Conservation (phyloP, 92 coral and sea anemone genomes). For the Porites evermanni region DNA sequence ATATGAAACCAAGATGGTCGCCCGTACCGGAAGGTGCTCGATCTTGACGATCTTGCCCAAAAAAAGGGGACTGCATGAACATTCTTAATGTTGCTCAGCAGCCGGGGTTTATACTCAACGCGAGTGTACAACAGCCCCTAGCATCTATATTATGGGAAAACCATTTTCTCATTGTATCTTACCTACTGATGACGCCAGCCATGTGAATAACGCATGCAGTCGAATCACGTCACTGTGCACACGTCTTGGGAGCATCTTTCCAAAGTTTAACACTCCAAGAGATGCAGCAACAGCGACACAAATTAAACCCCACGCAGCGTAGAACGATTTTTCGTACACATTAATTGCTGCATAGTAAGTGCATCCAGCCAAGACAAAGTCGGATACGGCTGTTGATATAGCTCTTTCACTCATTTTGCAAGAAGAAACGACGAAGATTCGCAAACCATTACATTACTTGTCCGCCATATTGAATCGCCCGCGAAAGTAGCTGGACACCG, state of each 20-base stretch:
- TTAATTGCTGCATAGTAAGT: constrained; percentile 72
- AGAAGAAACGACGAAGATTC: neutral
- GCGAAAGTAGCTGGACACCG: neutral
- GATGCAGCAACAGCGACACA: constrained; percentile 85
- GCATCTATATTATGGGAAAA: too few species aligned
- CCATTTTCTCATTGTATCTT: constrained; percentile 6
- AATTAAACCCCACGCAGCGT: constrained; percentile 72
- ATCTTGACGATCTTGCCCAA: too few species aligned
- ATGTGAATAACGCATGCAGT: constrained; percentile 70
- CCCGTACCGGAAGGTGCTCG: too few species aligned
- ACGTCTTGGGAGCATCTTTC: constrained; percentile 65
- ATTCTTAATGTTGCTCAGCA: too few species aligned
- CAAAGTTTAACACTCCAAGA: constrained; percentile 82
- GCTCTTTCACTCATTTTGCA: constrained; percentile 33
- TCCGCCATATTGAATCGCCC: constrained; percentile 7
- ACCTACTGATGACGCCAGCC: constrained; percentile 90
- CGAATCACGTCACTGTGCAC: constrained; percentile 65
- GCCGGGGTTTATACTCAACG: too few species aligned
- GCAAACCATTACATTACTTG: neutral
- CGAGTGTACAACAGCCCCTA: too few species aligned
- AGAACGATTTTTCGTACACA: constrained; percentile 55
- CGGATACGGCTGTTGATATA: constrained; percentile 91
- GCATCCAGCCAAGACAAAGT: constrained; percentile 76
- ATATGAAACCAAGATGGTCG: too few species aligned
- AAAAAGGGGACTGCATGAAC: too few species aligned